Evolutionary conservation across 2,113 vertebrate genomes (phyloP).

Genomic region (Sus scrofa): DNA sequence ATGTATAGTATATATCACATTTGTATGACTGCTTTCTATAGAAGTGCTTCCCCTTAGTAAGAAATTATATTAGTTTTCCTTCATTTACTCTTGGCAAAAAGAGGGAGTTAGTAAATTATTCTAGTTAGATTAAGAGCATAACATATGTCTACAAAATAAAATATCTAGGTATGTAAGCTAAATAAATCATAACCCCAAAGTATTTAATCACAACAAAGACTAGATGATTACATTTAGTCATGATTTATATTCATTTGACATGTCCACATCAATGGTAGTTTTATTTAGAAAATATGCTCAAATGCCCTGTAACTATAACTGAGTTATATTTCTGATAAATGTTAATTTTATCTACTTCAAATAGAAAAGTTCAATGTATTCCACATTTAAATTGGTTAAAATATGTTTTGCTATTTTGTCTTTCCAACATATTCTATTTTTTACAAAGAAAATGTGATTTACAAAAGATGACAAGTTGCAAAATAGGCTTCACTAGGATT

Average conservation of each 20-base stretch:
- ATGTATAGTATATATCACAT: not conserved
- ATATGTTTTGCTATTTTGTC: constrained; percentile 44
- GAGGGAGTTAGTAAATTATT: constrained; percentile 42
- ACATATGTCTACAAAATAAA: constrained; percentile 60
- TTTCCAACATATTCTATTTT: constrained; percentile 51
- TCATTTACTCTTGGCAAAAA: constrained; percentile 49
- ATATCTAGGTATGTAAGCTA: constrained; percentile 42
- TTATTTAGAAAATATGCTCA: constrained; percentile 35
- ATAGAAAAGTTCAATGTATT: constrained; percentile 64
- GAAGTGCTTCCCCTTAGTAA: not conserved
- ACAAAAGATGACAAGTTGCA: constrained; percentile 75
- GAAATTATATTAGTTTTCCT: constrained; percentile 28
- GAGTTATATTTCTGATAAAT: constrained; percentile 61
- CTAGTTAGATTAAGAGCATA: constrained; percentile 18
- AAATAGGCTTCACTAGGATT: constrained; percentile 69
- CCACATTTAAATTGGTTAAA: constrained; percentile 63
- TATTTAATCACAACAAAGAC: constrained; percentile 62
- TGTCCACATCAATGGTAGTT: constrained; percentile 52
- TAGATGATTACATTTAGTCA: constrained; percentile 54
- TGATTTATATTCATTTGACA: constrained; percentile 70
- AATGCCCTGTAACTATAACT: constrained; percentile 52
- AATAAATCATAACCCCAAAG: constrained; percentile 63
- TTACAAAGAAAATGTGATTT: constrained; percentile 70
- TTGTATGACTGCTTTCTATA: constrained; percentile 13
- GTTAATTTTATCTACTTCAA: constrained; percentile 58